Evolutionary conservation across 2,888 invertebrate species (phyloP).

Genomic region (Drosophila nr. perissopoda): DNA sequence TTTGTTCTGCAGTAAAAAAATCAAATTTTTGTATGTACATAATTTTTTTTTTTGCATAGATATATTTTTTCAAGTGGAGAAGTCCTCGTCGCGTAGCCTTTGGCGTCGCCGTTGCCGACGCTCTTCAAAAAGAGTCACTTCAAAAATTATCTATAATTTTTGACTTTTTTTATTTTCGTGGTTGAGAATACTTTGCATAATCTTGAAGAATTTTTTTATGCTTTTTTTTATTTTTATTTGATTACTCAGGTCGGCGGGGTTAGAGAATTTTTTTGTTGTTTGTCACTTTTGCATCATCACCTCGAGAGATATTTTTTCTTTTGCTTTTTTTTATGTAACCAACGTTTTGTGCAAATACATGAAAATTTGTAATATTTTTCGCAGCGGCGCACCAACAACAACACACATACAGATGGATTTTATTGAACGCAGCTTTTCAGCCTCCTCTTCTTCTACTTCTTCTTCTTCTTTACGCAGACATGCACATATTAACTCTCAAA

Average conservation of each 20-base stretch:
- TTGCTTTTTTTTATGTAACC: conserved; percentile 64
- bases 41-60: conserved; percentile 69
- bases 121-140: conserved; percentile 47
- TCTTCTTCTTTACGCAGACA: conserved; percentile 61
- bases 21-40: conserved; percentile 79
- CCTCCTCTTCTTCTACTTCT: conserved; percentile 47
- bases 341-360: conserved; percentile 71
- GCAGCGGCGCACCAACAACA: conserved; percentile 65
- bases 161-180: conserved; percentile 3
- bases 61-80: conserved; percentile 49
- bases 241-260: conserved; percentile 17
- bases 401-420: conserved; percentile 72
- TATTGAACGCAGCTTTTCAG: conserved; percentile 70
- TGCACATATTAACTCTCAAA: conserved; percentile 61
- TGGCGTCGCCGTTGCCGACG: conserved; percentile 39
- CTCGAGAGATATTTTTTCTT: conserved; percentile 30
- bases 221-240: neutral
- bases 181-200: conserved; percentile 33
- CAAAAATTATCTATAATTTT: conserved; percentile 30
- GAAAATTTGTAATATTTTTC: conserved; percentile 66
- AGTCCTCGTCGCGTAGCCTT: conserved; percentile 44
- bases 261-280: conserved; percentile 29
- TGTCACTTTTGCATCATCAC: conserved; percentile 54
- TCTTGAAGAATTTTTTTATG: conserved; percentile 1
- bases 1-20: conserved; percentile 38